Evolutionary conservation across 2,888 invertebrate genomes (phyloP).

Genomic region (Tetropium fuscum): DNA sequence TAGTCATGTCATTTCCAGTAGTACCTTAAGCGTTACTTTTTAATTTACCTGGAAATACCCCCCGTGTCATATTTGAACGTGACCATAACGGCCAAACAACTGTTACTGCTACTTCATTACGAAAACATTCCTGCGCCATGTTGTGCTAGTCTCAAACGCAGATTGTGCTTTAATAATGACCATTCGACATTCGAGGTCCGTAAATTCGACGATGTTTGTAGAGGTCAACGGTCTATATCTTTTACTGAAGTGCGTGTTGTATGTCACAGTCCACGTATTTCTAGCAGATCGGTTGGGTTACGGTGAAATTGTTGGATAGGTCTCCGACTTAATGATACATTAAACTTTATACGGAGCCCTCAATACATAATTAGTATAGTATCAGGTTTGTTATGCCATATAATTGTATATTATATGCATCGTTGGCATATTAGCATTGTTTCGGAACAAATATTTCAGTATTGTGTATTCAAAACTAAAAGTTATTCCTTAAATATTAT

Average conservation of each 20-base stretch:
- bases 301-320: conserved; percentile 3
- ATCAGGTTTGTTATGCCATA: too few relatives aligned
- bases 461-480: too few relatives aligned
- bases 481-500: too few relatives aligned
- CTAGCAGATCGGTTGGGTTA: conserved; percentile 5
- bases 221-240: conserved; percentile 8
- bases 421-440: too few relatives aligned
- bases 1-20: too few relatives aligned
- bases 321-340: conserved; percentile 4
- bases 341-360: conserved; percentile 4
- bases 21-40: too few relatives aligned
- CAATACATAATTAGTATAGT: conserved; percentile 15
- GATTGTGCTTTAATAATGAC: not conserved
- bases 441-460: too few relatives aligned
- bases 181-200: conserved; percentile 2
- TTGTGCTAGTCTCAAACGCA: not conserved
- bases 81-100: too few relatives aligned
- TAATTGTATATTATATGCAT: too few relatives aligned
- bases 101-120: not conserved
- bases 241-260: conserved; percentile 13
- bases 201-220: conserved; percentile 11
- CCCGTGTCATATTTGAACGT: too few relatives aligned
- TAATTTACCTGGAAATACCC: too few relatives aligned
- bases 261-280: conserved; percentile 16
- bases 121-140: not conserved